A percentile compares a stretch with the other conserved stretches of the same genome.
phyloP scores from a whole-genome alignment of 2,113 vertebrate genomes.

The Perca schrenkii region DNA sequence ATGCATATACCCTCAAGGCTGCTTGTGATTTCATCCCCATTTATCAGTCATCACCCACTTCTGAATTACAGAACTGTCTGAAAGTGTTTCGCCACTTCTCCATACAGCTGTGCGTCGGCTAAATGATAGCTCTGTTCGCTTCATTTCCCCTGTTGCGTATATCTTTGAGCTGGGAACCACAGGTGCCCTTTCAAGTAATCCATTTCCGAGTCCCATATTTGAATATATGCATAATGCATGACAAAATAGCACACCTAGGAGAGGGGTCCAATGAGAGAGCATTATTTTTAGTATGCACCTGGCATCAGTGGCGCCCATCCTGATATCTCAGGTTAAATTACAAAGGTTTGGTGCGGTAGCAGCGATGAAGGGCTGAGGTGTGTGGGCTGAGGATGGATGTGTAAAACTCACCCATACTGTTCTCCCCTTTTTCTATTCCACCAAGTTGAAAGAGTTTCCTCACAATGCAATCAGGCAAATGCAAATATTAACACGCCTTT shows the following conservation, averaged over 20 bases:
- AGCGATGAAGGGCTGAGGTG: constrained; percentile 32
- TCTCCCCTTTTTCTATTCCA: constrained; percentile 7
- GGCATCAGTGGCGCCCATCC: constrained; percentile 66
- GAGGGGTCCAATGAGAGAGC: constrained; percentile 74
- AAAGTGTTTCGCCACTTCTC: constrained; percentile 56
- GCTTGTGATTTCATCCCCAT: constrained; percentile 43
- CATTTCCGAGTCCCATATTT: constrained; percentile 77
- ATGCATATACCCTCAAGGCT: constrained; percentile 30
- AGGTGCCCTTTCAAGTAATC: constrained; percentile 79
- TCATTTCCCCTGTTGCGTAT: constrained; percentile 74
- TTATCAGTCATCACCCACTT: constrained; percentile 58
- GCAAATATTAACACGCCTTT: constrained; percentile 62
- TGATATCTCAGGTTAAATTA: constrained; percentile 70
- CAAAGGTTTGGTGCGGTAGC: constrained; percentile 43
- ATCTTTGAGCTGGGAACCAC: constrained; percentile 76
- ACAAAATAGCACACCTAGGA: constrained; percentile 71
- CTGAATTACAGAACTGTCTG: constrained; percentile 51
- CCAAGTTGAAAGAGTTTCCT: constrained; percentile 43
- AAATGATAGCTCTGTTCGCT: constrained; percentile 65
- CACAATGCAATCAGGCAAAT: constrained; percentile 59
- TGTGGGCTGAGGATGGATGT: constrained; percentile 35
- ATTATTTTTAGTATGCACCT: constrained; percentile 82
- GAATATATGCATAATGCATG: constrained; percentile 84
- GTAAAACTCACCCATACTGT: constrained; percentile 28
- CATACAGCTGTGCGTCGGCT: constrained; percentile 63